phyloP scores from a whole-genome alignment of 2,797 vertebrate species.

The Coluber constrictor region DNA sequence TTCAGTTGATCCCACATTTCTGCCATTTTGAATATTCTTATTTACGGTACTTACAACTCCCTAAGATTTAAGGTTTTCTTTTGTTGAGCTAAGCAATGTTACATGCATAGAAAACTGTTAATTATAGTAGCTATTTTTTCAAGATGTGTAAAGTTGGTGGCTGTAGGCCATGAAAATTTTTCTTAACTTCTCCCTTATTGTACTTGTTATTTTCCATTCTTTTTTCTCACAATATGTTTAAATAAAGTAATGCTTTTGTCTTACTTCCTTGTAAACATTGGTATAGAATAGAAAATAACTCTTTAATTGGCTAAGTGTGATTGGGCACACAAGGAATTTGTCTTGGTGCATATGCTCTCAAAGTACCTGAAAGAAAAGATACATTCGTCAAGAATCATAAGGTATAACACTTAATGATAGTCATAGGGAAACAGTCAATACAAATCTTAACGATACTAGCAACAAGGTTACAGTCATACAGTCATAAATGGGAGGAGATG shows the following conservation, averaged over 20 bases:
- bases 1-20: not conserved
- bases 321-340: no score
- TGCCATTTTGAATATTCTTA: not conserved
- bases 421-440: no score
- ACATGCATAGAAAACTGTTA: not conserved
- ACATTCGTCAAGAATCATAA: no score
- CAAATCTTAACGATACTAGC: no score
- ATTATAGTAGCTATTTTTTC: not conserved
- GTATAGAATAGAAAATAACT: not conserved
- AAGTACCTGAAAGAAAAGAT: no score
- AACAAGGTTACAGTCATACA: no score
- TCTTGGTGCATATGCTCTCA: no score
- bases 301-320: no score
- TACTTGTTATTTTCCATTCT: not conserved
- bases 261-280: not conserved
- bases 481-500: no score
- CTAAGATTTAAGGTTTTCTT: not conserved
- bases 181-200: not conserved
- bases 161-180: not conserved
- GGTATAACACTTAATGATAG: no score
- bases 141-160: not conserved
- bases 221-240: not conserved
- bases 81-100: not conserved
- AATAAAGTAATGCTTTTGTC: not conserved
- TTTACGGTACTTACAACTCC: not conserved